Evolutionary conservation across 2,113 vertebrate genomes (phyloP).

Genomic region (Pelusios castaneus): DNA sequence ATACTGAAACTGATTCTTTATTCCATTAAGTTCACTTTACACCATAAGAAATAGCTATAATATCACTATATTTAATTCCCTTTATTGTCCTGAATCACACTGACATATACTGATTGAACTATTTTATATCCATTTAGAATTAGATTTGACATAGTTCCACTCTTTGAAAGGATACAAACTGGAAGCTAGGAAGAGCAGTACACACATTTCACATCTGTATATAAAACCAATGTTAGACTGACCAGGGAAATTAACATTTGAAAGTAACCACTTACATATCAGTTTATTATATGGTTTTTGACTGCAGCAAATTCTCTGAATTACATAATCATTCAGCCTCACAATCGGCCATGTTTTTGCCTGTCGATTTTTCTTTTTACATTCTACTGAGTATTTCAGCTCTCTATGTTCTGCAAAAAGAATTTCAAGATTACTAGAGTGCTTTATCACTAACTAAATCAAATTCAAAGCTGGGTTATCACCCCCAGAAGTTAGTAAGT

Average conservation of each 20-base stretch:
- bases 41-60: not conserved
- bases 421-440: slow-evolving; percentile 17
- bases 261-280: slow-evolving; percentile 10
- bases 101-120: not conserved
- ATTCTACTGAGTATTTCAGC: not conserved
- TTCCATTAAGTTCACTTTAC: not conserved
- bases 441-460: slow-evolving; percentile 52
- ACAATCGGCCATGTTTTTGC: slow-evolving; percentile 2
- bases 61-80: not conserved
- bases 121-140: slow-evolving; percentile 7
- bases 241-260: slow-evolving; percentile 16
- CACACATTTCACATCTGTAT: not conserved
- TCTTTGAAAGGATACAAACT: not conserved
- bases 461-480: slow-evolving; percentile 61
- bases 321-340: slow-evolving; percentile 3
- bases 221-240: not conserved
- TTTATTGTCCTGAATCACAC: not conserved
- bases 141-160: slow-evolving; percentile 6
- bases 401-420: not conserved
- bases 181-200: not conserved
- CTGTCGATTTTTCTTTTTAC: slow-evolving; percentile 45
- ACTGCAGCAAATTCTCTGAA: slow-evolving; percentile 18
- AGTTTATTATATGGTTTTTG: slow-evolving; percentile 7
- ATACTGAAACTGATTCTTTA: not conserved
- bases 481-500: not conserved